Percentiles rank a stretch among this genome's conserved stretches.
phyloP scores from a whole-genome alignment of 2,888 invertebrate genomes.

The Yponomeuta cagnagella region DNA sequence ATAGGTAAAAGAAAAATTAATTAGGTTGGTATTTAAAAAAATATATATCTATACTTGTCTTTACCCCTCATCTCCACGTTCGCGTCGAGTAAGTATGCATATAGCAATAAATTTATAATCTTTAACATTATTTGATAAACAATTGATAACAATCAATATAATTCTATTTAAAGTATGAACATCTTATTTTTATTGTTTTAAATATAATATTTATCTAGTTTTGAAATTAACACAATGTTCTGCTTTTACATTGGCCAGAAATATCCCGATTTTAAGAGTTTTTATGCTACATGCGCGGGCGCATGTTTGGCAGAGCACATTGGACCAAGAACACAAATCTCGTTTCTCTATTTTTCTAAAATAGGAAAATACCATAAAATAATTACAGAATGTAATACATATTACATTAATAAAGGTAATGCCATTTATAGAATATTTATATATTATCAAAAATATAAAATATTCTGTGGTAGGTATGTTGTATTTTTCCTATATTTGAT shows the following conservation, averaged over 20 bases:
- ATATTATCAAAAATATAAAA: no score
- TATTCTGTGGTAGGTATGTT: no score
- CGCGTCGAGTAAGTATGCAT: slow-evolving; percentile 63
- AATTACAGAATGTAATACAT: no score
- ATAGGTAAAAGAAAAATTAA: not conserved
- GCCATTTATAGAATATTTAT: no score
- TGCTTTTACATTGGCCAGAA: not conserved
- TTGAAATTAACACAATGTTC: slow-evolving; percentile 3
- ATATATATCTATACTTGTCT: slow-evolving; percentile 55
- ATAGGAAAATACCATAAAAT: no score
- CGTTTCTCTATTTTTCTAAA: no score
- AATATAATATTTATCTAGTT: slow-evolving; percentile 12
- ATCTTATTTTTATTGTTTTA: not conserved
- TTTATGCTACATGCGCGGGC: not conserved
- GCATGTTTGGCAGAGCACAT: not conserved
- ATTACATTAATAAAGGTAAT: no score
- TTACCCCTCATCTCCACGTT: slow-evolving; percentile 54
- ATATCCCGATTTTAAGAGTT: not conserved
- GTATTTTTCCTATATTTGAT: no score
- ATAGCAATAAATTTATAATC: slow-evolving; percentile 63
- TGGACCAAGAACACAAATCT: no score
- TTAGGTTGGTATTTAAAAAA: slow-evolving; percentile 47
- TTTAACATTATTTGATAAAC: slow-evolving; percentile 69
- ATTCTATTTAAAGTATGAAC: slow-evolving; percentile 38
- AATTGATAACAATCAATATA: slow-evolving; percentile 71